Percentiles rank a stretch among this genome's conserved stretches.
These are phyloP conservation scores for Strigops habroptila DNA, from an alignment of 2,113 vertebrate species.

Conservation along the genomic window DNA sequence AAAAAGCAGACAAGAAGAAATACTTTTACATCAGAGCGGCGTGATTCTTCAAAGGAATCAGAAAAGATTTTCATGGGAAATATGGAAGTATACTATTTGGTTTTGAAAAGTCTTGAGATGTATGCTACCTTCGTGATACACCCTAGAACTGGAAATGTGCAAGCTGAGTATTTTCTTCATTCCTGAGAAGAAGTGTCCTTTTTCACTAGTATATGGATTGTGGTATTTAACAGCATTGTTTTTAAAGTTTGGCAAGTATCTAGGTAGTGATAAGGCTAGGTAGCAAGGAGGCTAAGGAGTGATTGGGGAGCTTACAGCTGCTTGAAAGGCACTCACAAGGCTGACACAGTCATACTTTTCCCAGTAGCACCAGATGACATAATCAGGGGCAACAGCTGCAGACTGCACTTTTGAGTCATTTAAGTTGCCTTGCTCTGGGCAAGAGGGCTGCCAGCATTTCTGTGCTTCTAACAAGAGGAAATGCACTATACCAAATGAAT, in stretches of 20 bases:
- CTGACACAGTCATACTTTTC: background rate
- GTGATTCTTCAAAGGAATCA: background rate
- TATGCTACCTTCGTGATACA: background rate
- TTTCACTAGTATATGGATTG: background rate
- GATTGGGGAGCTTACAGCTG: background rate
- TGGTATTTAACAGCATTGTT: background rate
- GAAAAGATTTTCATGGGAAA: background rate
- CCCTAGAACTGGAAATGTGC: background rate
- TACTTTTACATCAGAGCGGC: background rate
- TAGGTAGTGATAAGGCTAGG: background rate
- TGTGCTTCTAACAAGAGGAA: background rate
- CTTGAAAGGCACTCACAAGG: background rate
- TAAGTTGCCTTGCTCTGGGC: background rate
- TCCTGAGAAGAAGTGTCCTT: background rate
- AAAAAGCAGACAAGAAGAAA: background rate
- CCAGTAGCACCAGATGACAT: background rate
- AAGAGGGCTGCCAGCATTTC: background rate
- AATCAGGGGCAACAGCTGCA: background rate
- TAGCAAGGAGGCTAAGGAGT: background rate
- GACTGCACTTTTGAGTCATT: background rate
- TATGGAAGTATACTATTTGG: background rate
- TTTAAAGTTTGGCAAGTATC: background rate
- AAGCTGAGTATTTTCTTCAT: background rate
- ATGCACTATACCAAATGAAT: background rate
- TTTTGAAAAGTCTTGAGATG: background rate